Conservation (phyloP, 2,888 invertebrate genomes). For the Eupithecia vulgata region DNA sequence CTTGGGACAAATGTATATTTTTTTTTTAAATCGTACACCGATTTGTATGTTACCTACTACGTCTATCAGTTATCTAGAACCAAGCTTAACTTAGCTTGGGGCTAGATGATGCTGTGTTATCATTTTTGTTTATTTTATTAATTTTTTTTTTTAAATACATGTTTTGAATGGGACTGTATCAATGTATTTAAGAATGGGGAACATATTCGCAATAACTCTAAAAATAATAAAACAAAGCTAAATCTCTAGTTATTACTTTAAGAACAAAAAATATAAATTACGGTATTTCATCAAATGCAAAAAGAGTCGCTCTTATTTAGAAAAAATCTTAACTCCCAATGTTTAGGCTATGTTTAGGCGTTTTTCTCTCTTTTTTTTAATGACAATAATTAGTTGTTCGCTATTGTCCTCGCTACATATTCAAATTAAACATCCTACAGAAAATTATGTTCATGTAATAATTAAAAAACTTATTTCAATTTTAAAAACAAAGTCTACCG, state of each 20-base stretch:
- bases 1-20: not conserved
- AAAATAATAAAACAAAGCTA: not conserved
- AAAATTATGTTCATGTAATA: too few species aligned
- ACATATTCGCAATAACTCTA: not conserved
- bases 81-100: not conserved
- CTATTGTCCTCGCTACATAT: too few species aligned
- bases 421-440: too few species aligned
- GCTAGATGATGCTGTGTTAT: not conserved
- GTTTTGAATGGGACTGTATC: not conserved
- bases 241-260: not conserved
- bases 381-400: too few species aligned
- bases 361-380: too few species aligned
- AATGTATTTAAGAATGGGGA: not conserved
- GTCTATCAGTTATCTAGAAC: not conserved
- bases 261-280: not conserved
- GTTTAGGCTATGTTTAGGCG: too few species aligned
- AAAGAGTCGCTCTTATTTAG: not conserved
- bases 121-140: too few species aligned
- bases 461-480: not conserved
- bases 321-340: not conserved
- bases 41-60: too few species aligned
- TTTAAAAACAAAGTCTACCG: not conserved
- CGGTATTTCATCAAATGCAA: slow-evolving; percentile 10
- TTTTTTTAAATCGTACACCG: too few species aligned
- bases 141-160: not conserved